Conservation (phyloP, 2,797 vertebrate genomes). For the Myotis pilosus region DNA sequence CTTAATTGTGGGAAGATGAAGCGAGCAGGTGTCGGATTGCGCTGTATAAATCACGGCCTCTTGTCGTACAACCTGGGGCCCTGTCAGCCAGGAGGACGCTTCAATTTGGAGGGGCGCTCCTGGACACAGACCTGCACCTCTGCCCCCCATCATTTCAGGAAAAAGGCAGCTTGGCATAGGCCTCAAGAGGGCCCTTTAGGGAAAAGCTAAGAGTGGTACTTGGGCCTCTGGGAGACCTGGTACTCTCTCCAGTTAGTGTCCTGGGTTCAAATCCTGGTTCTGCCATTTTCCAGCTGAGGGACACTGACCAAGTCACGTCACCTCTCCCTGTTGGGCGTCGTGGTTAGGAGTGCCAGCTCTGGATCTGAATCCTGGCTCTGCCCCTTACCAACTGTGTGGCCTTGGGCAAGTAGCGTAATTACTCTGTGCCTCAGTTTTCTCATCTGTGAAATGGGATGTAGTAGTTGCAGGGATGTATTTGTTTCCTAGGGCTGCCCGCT, state of each 20-base stretch:
- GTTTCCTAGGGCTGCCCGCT: background rate
- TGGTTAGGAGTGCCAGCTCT: background rate
- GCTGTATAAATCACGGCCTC: constrained; percentile 77
- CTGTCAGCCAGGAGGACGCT: background rate
- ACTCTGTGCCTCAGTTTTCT: background rate
- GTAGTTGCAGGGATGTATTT: rapidly evolving
- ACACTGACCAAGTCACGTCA: background rate
- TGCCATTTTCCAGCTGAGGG: background rate
- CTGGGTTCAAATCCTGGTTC: background rate
- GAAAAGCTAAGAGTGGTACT: background rate
- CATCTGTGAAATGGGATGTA: background rate
- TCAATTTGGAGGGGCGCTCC: background rate
- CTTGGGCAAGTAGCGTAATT: background rate
- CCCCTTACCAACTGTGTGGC: background rate
- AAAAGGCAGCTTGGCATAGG: background rate
- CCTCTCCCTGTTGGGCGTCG: background rate
- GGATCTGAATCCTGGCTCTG: background rate
- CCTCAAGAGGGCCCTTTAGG: background rate
- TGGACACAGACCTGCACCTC: background rate
- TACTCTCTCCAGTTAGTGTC: background rate
- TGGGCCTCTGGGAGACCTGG: rapidly evolving
- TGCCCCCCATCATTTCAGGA: background rate
- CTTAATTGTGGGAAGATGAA: constrained; percentile 83
- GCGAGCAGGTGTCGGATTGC: constrained; percentile 62
- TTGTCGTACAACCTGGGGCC: background rate